These are phyloP conservation scores for Drosophila kambysellisi DNA, from an alignment of 2,888 invertebrate species.

Conservation along the genomic window DNA sequence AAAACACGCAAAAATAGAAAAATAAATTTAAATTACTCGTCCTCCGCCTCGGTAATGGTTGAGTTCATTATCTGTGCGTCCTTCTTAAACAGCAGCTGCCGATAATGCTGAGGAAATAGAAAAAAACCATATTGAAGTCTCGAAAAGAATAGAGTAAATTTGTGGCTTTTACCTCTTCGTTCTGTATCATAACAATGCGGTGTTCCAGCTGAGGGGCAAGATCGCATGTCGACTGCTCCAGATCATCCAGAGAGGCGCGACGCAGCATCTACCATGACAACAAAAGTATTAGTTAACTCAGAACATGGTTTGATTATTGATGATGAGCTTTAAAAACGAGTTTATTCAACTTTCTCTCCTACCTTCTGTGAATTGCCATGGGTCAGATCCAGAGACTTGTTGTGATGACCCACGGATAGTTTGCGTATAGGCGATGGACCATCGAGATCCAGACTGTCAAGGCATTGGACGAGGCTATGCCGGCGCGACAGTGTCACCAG, in stretches of 20 bases:
- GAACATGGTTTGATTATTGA: neutral
- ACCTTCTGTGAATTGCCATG: conserved; percentile 84
- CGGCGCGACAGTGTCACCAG: conserved; percentile 92
- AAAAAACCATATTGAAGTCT: neutral
- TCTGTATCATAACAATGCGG: conserved; percentile 91
- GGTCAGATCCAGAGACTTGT: conserved; percentile 82
- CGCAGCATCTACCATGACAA: conserved; percentile 87
- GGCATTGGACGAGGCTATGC: conserved; percentile 92
- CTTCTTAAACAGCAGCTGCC: conserved; percentile 83
- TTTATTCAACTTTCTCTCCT: neutral
- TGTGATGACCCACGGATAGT: conserved; percentile 82
- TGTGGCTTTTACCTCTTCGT: conserved; percentile 88
- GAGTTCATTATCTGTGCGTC: conserved; percentile 88
- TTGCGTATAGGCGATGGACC: conserved; percentile 90
- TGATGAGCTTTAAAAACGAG: neutral
- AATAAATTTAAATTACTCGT: conserved; percentile 83
- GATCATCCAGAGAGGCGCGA: conserved; percentile 91
- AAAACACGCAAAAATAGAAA: conserved; percentile 50
- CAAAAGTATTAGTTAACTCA: neutral
- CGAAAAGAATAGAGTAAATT: neutral
- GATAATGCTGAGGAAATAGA: conserved; percentile 75
- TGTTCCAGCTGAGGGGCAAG: conserved; percentile 93
- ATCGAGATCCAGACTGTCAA: conserved; percentile 89
- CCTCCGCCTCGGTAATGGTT: conserved; percentile 90
- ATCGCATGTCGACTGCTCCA: conserved; percentile 93